Evolutionary conservation across 2,888 invertebrate genomes (phyloP), one percentile per base, ranked within the genome.

Genomic region (Graphium colonna): DNA sequence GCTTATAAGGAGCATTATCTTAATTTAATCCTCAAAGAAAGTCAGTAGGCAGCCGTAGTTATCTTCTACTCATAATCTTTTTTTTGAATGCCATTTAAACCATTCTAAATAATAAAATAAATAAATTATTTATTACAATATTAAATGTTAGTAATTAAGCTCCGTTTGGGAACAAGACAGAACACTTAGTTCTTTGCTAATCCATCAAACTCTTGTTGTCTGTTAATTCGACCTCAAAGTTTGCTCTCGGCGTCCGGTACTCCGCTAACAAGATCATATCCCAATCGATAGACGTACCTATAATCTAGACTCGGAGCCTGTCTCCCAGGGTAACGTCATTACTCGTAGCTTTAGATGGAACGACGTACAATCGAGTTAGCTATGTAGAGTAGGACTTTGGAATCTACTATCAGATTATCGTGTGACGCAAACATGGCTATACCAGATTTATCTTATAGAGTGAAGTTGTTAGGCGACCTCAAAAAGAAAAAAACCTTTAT

Each of bases 151-250:
- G n/a, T n/a, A n/a, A n/a, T n/a, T n/a, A n/a, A n/a, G n/a, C n/a
- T n/a, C n/a, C n/a, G 4, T 8, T 28, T 8, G 28, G 28, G 5
- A 28, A 7, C 5, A 28, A 28, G 4, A 28, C 28, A 8, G 8
- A 7, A 28, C 28, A 28, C 28, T 28, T 28, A 28, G n/a, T 33
- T 8, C 21, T 49, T 43, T 50, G 46, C 43, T 45, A 49, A 59
- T 62, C 60, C 61, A 66, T 66, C 64, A 66, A 64, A 62, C 61
- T 58, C 47, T 7, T 48, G 55, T 58, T 62, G 52, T 59, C n/a
- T 56, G 58, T 57, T 58, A 60, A 60, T 58, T 52, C 57, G 52
- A 41, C 47, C 48, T 50, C 52, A 50, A 58, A 55, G 55, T 55
- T 58, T 42, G 47, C 51, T 42, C 28, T 43, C 48, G 1, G 8